Base-by-base conservation (phyloP, 2,797 vertebrate species). In the Enteromius mattozi region DNA sequence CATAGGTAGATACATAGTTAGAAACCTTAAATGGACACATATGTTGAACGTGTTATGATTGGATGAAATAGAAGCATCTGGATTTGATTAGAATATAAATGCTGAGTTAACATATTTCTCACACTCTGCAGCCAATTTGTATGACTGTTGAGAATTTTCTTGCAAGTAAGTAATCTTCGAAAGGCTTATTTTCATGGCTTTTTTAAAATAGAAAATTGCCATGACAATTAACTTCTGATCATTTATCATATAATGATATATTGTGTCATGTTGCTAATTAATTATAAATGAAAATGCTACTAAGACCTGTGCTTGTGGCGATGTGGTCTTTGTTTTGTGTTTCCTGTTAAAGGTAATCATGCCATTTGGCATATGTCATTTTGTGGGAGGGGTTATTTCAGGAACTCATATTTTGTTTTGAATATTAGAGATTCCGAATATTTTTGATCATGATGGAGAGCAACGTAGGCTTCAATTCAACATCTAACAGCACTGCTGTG, bases 401-500 rank as follows among this genome's bases (percentile, higher is more conserved):
- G 7, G 19, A 21, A 54, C 54, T 56, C 54, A 9, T 56, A 4
- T 56, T 56, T 56, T 4, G 9, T n/a, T 10, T n/a, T 8, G 10
- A 24, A 4, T 56, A 51, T 51, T 51, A 51, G 21, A 56, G 3
- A n/a, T 16, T 6, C 3, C 1, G 2, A 40, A 17, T 2, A 9
- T 77, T 3, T 54, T 54, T 54, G 51, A 54, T 59, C 7, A 87
- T 81, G 79, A 75, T 65, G 24, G 17, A 63, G 40, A 54, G 6
- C 51, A 54, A 21, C 2, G 7, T 61, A 10, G 27, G 4, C 12
- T 19, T 75, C 5, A 82, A 42, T 72, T 78, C 9, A 21, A 74
- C 79, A 10, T 87, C n/a, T 51, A 59, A 72, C 54, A 87, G 24
- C n/a, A 21, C 42, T 33, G 35, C 56, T 65, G 24, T 78, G 33